phyloP scores from a whole-genome alignment of 1,140 invertebrate species.

The Thaumatotibia leucotreta region DNA sequence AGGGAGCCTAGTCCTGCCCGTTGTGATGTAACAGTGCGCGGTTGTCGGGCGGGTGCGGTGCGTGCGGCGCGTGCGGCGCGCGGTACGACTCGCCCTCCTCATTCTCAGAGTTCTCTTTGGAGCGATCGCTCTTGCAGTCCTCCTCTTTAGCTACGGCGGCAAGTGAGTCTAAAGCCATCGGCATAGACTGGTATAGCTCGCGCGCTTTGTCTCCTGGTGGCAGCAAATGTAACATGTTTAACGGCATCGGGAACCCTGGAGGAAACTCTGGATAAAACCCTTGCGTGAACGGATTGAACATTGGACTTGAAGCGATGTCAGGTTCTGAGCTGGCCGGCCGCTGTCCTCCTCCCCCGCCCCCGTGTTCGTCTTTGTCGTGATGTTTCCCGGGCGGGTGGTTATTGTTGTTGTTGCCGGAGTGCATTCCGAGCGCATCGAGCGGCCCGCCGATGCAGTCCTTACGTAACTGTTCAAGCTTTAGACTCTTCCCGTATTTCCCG shows the following conservation, averaged over 20 bases:
- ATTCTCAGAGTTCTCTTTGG: constrained; percentile 81
- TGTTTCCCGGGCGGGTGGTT: constrained; percentile 77
- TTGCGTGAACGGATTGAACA: constrained; percentile 84
- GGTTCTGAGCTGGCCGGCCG: constrained; percentile 80
- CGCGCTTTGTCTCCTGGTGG: constrained; percentile 85
- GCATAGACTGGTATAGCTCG: constrained; percentile 76
- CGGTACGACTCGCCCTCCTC: constrained; percentile 78
- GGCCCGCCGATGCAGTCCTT: constrained; percentile 90
- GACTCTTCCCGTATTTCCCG: constrained; percentile 93
- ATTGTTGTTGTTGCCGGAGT: constrained; percentile 83
- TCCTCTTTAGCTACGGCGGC: constrained; percentile 77
- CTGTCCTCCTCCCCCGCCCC: constrained; percentile 64
- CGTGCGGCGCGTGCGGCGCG: constrained; percentile 63
- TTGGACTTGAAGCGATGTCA: constrained; percentile 77
- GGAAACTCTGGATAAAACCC: constrained; percentile 89
- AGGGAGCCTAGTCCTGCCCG: constrained; percentile 78
- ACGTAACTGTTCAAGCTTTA: constrained; percentile 90
- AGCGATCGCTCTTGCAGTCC: constrained; percentile 80
- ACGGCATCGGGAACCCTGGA: constrained; percentile 86
- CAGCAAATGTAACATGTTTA: constrained; percentile 88
- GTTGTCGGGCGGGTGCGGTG: constrained; percentile 76
- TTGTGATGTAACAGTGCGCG: constrained; percentile 80
- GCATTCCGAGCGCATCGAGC: constrained; percentile 83
- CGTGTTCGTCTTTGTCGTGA: constrained; percentile 68
- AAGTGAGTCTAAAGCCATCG: constrained; percentile 71